Percentiles rank a stretch among this genome's conserved stretches.
These are phyloP conservation scores for Haemorhous mexicanus DNA, from an alignment of 2,113 vertebrate species.

Conservation along the genomic window DNA sequence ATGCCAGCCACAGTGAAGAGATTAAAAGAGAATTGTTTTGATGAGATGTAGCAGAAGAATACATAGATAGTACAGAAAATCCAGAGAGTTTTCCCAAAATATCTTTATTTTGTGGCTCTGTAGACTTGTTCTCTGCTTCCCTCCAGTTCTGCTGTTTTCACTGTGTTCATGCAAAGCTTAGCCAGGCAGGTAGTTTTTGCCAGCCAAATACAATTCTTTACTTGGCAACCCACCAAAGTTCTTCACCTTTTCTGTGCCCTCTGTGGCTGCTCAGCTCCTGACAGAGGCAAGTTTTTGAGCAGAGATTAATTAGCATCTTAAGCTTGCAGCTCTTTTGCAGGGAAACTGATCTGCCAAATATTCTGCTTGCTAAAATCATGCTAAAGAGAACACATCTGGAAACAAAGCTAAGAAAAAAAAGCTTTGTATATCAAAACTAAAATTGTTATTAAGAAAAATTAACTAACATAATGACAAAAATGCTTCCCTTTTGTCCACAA, in stretches of 20 bases:
- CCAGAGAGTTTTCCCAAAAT: not conserved
- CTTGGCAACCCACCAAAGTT: not conserved
- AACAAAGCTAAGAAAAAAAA: not conserved
- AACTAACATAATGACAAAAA: not conserved
- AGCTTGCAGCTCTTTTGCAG: not conserved
- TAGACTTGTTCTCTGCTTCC: not conserved
- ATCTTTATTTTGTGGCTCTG: not conserved
- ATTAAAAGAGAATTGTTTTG: not conserved
- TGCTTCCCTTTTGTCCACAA: not conserved
- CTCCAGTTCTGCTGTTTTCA: not conserved
- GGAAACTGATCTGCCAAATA: not conserved
- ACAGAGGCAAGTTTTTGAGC: not conserved
- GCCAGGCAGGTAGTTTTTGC: not conserved
- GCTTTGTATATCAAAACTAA: not conserved
- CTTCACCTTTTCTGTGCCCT: not conserved
- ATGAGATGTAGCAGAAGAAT: not conserved
- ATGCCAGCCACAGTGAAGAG: not conserved
- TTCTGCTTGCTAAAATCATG: not conserved
- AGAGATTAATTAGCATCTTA: not conserved
- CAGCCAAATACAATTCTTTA: not conserved
- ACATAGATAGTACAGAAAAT: not conserved
- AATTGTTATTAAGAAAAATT: not conserved
- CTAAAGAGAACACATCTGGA: not conserved
- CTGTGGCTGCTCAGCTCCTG: not conserved
- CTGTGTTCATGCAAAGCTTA: not conserved